Conservation (phyloP, 2,113 vertebrate genomes). For the Nothobranchius kuhntae region DNA sequence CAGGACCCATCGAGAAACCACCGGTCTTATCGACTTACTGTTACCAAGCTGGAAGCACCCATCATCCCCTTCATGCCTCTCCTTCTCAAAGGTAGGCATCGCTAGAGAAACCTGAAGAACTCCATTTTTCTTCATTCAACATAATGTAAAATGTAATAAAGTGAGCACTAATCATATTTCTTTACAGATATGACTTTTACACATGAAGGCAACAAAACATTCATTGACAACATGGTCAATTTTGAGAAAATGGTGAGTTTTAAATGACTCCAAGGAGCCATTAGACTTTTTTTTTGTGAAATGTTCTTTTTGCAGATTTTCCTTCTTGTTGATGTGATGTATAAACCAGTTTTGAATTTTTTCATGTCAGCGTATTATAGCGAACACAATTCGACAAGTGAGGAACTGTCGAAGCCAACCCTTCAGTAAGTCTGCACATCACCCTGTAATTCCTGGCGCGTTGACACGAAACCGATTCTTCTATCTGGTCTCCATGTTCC, state of each 20-base stretch:
- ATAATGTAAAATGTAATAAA: background rate
- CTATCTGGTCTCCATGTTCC: slow-evolving; percentile 14
- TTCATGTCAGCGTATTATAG: slow-evolving; percentile 90
- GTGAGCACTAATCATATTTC: slow-evolving; percentile 24
- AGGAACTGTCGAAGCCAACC: slow-evolving; percentile 92
- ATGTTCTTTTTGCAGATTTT: background rate
- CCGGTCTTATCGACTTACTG: slow-evolving; percentile 91
- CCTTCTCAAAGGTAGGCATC: slow-evolving; percentile 92
- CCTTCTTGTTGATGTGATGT: background rate
- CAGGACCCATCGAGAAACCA: slow-evolving; percentile 98
- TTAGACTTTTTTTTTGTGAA: background rate
- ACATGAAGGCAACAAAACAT: slow-evolving; percentile 97
- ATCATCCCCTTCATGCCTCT: slow-evolving; percentile 98
- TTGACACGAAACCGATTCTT: background rate
- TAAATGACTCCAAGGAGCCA: background rate
- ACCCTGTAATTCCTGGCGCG: background rate
- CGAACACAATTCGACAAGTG: slow-evolving; percentile 92
- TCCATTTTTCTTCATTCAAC: background rate
- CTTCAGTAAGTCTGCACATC: slow-evolving; percentile 89
- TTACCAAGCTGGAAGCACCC: slow-evolving; percentile 94
- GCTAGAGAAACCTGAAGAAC: too few species aligned
- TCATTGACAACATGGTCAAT: slow-evolving; percentile 94
- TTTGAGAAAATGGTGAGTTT: slow-evolving; percentile 98
- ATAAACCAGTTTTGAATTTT: background rate
- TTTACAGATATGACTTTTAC: slow-evolving; percentile 96